Evolutionary conservation across 2,888 invertebrate species (phyloP).

Genomic region (Parnassius apollo): DNA sequence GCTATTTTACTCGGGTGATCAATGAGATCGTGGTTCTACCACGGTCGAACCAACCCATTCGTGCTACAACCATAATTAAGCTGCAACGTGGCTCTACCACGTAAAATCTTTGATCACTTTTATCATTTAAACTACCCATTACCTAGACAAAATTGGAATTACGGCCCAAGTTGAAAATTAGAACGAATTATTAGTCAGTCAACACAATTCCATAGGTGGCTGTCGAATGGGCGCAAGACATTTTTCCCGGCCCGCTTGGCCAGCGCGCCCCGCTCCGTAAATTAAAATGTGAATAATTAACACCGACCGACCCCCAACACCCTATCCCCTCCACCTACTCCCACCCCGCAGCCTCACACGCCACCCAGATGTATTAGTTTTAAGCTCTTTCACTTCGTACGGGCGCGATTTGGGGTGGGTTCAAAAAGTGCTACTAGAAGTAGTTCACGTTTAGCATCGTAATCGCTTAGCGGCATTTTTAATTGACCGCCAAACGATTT

Average conservation of each 20-base stretch:
- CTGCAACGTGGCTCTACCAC: too few species aligned
- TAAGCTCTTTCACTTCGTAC: constrained; percentile 68
- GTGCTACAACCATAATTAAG: too few species aligned
- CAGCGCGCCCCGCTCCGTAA: constrained; percentile 70
- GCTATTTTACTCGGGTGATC: too few species aligned
- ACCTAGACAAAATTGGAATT: constrained; percentile 3
- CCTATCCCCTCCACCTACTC: constrained; percentile 35
- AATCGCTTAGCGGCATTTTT: constrained; percentile 52
- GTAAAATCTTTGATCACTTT: too few species aligned
- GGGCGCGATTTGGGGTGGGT: constrained; percentile 66
- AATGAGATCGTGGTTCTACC: too few species aligned
- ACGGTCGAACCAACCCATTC: too few species aligned
- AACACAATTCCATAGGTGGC: constrained; percentile 39
- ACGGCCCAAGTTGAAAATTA: constrained; percentile 27
- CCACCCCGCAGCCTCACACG: constrained; percentile 37
- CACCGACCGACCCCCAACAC: constrained; percentile 50
- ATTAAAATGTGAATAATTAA: constrained; percentile 81
- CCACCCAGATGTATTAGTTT: constrained; percentile 78
- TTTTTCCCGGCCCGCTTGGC: constrained; percentile 65
- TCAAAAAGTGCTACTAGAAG: constrained; percentile 40
- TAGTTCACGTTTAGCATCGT: constrained; percentile 61
- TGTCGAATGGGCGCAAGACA: constrained; percentile 75
- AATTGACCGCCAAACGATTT: constrained; percentile 31
- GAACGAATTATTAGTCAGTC: constrained; percentile 32
- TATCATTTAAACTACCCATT: not conserved